These are phyloP conservation scores for Patella pellucida DNA, from an alignment of 2,888 invertebrate species.

Conservation along the genomic window DNA sequence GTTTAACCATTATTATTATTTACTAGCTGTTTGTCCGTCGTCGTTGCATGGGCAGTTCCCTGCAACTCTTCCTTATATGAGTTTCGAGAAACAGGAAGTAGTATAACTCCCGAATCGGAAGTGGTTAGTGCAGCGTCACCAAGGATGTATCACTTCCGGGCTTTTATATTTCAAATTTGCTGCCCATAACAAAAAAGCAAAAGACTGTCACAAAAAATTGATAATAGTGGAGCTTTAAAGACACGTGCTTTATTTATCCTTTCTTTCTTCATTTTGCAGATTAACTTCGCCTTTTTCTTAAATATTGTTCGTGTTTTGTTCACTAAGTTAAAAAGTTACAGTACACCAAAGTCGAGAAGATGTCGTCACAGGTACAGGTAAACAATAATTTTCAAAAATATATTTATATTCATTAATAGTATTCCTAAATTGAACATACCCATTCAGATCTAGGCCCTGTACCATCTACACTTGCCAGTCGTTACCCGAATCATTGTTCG, in stretches of 20 bases:
- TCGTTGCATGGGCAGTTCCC: too few species aligned
- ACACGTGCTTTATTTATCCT: neutral
- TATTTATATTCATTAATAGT: neutral
- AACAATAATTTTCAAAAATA: neutral
- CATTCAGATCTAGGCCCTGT: too few species aligned
- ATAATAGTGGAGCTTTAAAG: neutral
- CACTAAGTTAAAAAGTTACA: constrained; percentile 66
- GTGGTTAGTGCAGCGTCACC: neutral
- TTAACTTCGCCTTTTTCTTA: constrained; percentile 79
- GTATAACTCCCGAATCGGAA: neutral
- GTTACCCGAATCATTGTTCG: too few species aligned
- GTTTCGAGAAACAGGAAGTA: too few species aligned
- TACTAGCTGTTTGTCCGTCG: too few species aligned
- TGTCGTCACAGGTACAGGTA: constrained; percentile 74
- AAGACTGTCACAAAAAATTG: neutral
- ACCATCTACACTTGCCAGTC: too few species aligned
- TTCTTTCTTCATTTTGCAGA: constrained; percentile 71
- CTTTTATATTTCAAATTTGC: neutral
- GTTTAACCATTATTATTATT: too few species aligned
- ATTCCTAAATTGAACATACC: too few species aligned
- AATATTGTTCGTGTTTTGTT: constrained; percentile 78
- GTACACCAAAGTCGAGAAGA: constrained; percentile 63
- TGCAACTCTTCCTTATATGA: too few species aligned
- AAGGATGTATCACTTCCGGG: neutral
- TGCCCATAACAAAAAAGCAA: neutral